phyloP scores from a whole-genome alignment of 2,888 invertebrate species.

The Cacoxenus indagator region DNA sequence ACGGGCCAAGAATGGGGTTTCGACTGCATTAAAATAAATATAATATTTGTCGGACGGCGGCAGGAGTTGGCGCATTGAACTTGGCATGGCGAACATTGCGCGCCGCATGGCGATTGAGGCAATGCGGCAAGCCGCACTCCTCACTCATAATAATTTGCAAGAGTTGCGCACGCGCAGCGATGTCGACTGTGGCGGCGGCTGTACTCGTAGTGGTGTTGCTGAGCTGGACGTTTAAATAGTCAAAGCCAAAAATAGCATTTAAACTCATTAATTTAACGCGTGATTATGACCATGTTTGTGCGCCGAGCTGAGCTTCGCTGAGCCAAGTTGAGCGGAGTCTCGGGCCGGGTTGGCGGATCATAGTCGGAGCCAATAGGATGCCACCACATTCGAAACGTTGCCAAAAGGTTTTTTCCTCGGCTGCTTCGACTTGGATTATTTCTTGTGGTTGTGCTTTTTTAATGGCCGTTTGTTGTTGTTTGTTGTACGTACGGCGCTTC shows the following conservation, averaged over 20 bases:
- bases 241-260: constrained; percentile 67
- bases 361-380: constrained; percentile 12
- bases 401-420: constrained; percentile 57
- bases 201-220: background rate
- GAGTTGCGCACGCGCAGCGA: constrained; percentile 24
- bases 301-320: constrained; percentile 20
- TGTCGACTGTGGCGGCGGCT: background rate
- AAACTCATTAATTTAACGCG: constrained; percentile 68
- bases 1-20: constrained; percentile 27
- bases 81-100: constrained; percentile 38
- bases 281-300: constrained; percentile 66
- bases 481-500: constrained; percentile 54
- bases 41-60: constrained; percentile 47
- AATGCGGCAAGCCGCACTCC: constrained; percentile 35
- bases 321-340: background rate
- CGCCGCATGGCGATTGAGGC: background rate
- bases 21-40: constrained; percentile 54
- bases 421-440: constrained; percentile 24
- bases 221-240: constrained; percentile 45
- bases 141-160: constrained; percentile 62
- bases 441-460: background rate
- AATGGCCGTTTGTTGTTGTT: constrained; percentile 44
- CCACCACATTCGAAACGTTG: constrained; percentile 44
- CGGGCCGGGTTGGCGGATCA: background rate
- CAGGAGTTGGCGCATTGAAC: constrained; percentile 46